phyloP scores from a whole-genome alignment of 2,113 vertebrate species.

The mouse (Mus musculus) region DNA sequence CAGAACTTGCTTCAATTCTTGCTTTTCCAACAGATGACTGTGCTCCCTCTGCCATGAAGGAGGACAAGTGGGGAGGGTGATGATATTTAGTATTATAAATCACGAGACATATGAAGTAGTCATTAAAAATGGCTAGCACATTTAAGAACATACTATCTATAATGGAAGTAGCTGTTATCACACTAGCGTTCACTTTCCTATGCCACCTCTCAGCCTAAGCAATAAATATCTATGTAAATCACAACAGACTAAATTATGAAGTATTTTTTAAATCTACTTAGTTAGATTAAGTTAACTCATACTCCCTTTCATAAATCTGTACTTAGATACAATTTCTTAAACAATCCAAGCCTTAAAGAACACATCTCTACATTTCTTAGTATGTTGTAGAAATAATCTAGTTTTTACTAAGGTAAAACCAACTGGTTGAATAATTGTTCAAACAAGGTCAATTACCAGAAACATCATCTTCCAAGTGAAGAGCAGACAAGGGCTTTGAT shows the following conservation, averaged over 20 bases:
- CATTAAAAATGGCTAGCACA: slow-evolving; percentile 22
- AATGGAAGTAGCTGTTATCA: slow-evolving; percentile 19
- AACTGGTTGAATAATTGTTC: slow-evolving; percentile 22
- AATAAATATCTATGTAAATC: slow-evolving; percentile 55
- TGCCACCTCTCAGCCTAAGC: not conserved
- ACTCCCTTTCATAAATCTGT: slow-evolving; percentile 25
- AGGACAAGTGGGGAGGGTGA: slow-evolving; percentile 70
- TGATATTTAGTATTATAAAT: slow-evolving; percentile 66
- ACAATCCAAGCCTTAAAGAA: slow-evolving; percentile 29
- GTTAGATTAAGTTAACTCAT: not conserved
- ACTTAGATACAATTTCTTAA: slow-evolving; percentile 44
- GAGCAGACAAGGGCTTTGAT: slow-evolving; percentile 74
- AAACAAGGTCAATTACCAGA: slow-evolving; percentile 81
- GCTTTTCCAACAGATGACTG: slow-evolving; percentile 81
- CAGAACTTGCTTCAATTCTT: slow-evolving; percentile 85
- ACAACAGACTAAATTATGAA: slow-evolving; percentile 23
- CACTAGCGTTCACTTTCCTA: slow-evolving; percentile 44
- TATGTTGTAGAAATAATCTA: slow-evolving; percentile 30
- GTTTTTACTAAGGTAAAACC: slow-evolving; percentile 55
- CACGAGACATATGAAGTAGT: slow-evolving; percentile 54
- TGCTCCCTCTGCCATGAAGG: slow-evolving; percentile 81
- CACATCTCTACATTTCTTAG: slow-evolving; percentile 38
- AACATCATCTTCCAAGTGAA: slow-evolving; percentile 53
- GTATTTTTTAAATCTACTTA: slow-evolving; percentile 52
- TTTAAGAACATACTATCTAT: slow-evolving; percentile 1